These are phyloP conservation scores for Perca flavescens DNA, from an alignment of 2,113 vertebrate species.

Conservation along the genomic window DNA sequence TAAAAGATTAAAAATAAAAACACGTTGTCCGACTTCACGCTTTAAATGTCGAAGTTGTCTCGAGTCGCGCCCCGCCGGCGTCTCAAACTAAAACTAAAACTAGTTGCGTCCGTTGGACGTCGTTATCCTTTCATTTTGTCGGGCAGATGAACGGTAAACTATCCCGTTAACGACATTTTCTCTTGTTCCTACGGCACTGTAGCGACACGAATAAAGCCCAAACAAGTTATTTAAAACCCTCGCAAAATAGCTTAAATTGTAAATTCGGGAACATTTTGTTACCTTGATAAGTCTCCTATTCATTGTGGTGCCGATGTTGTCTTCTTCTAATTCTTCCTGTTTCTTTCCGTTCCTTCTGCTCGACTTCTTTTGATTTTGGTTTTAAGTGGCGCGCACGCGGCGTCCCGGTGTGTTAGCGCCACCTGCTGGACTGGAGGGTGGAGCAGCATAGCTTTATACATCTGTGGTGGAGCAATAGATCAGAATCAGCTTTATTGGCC, in stretches of 20 bases:
- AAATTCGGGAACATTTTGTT: accelerated
- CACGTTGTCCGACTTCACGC: accelerated
- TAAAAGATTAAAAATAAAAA: too few relatives aligned
- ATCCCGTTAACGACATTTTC: background rate
- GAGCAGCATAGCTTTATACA: too few relatives aligned
- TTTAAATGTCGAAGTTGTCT: accelerated
- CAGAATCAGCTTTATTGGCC: too few relatives aligned
- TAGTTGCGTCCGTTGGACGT: conserved; percentile 31
- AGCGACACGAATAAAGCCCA: accelerated
- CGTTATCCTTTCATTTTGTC: conserved; percentile 55
- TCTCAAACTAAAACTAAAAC: conserved; percentile 20
- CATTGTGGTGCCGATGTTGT: conserved; percentile 60
- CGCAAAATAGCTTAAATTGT: accelerated
- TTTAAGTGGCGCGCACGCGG: background rate
- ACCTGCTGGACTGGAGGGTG: conserved; percentile 15
- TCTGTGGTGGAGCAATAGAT: too few relatives aligned
- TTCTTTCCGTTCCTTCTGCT: conserved; percentile 47
- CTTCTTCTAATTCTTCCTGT: conserved; percentile 62
- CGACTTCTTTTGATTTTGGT: conserved; percentile 38
- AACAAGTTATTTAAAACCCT: background rate
- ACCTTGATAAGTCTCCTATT: conserved; percentile 72
- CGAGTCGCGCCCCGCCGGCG: conserved; percentile 28
- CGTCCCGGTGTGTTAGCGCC: background rate
- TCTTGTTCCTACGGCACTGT: accelerated
- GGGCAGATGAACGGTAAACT: conserved; percentile 7